Evolutionary conservation across 1,140 invertebrate species (phyloP).

Genomic region (Ceratina australensis): DNA sequence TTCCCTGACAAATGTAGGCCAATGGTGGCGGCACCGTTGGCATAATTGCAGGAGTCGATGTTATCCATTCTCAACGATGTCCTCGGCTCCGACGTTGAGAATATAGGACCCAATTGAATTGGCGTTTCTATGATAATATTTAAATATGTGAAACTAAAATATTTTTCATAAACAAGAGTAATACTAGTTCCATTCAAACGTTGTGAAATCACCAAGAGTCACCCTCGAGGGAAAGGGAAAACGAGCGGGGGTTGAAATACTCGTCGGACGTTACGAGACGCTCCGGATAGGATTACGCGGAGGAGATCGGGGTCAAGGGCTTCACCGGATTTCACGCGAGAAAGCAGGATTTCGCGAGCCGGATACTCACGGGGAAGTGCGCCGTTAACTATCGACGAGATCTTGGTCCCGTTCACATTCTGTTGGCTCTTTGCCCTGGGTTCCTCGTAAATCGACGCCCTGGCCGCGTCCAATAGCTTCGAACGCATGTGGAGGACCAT

Average conservation of each 20-base stretch:
- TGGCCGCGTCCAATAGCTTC: constrained; percentile 72
- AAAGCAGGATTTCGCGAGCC: constrained; percentile 5
- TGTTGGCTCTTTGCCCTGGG: constrained; percentile 59
- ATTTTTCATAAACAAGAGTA: background rate
- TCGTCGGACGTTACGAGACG: constrained; percentile 23
- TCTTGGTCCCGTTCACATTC: constrained; percentile 38
- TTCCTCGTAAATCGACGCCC: constrained; percentile 71
- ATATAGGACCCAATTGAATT: constrained; percentile 55
- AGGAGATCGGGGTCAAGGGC: constrained; percentile 48
- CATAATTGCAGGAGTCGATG: constrained; percentile 65
- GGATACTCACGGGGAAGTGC: constrained; percentile 57
- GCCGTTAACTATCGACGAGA: constrained; percentile 31
- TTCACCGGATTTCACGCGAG: constrained; percentile 26
- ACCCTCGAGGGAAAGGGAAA: constrained; percentile 6
- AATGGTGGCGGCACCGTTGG: constrained; percentile 72
- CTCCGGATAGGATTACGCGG: constrained; percentile 28
- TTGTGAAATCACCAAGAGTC: no score
- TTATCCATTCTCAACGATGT: constrained; percentile 59
- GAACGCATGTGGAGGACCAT: constrained; percentile 75
- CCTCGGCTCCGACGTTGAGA: constrained; percentile 51
- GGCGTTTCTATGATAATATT: constrained; percentile 62
- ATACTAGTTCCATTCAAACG: no score
- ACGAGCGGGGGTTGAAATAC: constrained; percentile 1
- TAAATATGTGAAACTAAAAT: background rate
- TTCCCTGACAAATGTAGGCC: constrained; percentile 71